phyloP scores from a whole-genome alignment of 2,888 invertebrate species.

The Tetragonula carbonaria region DNA sequence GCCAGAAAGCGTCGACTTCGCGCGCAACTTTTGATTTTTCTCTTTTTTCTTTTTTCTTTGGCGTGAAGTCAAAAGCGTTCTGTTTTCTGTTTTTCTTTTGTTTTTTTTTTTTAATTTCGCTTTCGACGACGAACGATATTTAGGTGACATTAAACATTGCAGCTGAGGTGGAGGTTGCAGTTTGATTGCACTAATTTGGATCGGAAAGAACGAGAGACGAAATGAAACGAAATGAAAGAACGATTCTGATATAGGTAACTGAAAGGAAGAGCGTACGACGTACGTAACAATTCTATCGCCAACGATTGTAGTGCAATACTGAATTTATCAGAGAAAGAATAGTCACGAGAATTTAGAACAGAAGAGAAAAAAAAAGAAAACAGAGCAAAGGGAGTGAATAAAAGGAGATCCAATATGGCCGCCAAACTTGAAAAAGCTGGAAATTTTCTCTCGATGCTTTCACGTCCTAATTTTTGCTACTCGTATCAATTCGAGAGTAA shows the following conservation, averaged over 20 bases:
- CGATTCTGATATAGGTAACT: constrained; percentile 1
- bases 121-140: constrained; percentile 17
- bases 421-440: constrained; percentile 83
- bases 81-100: not conserved
- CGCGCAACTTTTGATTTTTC: constrained; percentile 3
- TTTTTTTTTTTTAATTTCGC: not conserved
- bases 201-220: constrained; percentile 16
- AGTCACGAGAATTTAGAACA: constrained; percentile 7
- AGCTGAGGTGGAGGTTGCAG: constrained; percentile 71
- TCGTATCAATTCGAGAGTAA: constrained; percentile 66
- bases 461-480: constrained; percentile 69
- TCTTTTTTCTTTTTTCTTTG: not conserved
- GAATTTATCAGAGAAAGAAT: constrained; percentile 10
- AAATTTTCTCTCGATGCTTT: constrained; percentile 77
- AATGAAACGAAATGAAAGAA: not conserved
- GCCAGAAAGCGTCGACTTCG: not conserved
- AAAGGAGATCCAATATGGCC: constrained; percentile 68
- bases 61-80: not conserved
- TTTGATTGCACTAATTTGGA: constrained; percentile 52
- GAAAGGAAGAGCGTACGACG: not conserved
- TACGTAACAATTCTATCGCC: not conserved
- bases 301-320: constrained; percentile 16
- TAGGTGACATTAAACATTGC: constrained; percentile 61
- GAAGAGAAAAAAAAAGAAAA: constrained; percentile 3
- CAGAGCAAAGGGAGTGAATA: constrained; percentile 12